Evolutionary conservation across 2,888 invertebrate species (phyloP), one percentile per base, ranked within the genome.

Genomic region (Blastobasis adustella): DNA sequence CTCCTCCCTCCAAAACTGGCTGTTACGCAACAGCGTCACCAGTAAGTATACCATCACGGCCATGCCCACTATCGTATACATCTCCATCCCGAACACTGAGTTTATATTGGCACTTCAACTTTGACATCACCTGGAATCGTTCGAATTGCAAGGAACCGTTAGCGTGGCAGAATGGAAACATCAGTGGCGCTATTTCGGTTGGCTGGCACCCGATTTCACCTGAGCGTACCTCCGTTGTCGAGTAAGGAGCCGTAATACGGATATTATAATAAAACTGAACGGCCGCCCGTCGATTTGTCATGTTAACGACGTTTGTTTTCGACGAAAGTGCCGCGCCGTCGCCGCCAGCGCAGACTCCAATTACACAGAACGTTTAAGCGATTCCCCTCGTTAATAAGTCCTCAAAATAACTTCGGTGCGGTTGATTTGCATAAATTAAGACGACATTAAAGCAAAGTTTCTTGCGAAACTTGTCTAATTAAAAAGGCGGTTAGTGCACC

Each of bases 11-110:
- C 82, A 85, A 57, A 84, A 83, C 50, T 81, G 74, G 52, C 79
- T 73, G 61, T 79, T 84, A 52, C 76, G 45, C 10, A 86, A 49
- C 45, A 82, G 53, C 43, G 79, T 69, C 49, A 79, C 67, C 37
- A 85, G 60, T 49, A 76, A 71, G 65, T 87, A 88, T 39, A 86
- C 71, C 61, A 87, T 63, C 55, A 87, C 76, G 52, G 78, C 86
- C 69, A 86, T 73, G 54, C 85, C 85, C 52, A 87, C 58, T 54
- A 87, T 72, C 53, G 84, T 60, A 66, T 82, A 86, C 63, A 87
- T 71, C 75, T 87, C 87, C 86, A 87, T 86, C 49, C 58, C 74
- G 71, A 54, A 60, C 57, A 59, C 49, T 43, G 38, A 50, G 50
- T 44, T 49, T 41, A 38, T 40, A 58, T 67, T 70, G 66, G 63